These are phyloP conservation scores for Listrodromus nycthemerus DNA, from an alignment of 2,888 invertebrate genomes.

Conservation along the genomic window DNA sequence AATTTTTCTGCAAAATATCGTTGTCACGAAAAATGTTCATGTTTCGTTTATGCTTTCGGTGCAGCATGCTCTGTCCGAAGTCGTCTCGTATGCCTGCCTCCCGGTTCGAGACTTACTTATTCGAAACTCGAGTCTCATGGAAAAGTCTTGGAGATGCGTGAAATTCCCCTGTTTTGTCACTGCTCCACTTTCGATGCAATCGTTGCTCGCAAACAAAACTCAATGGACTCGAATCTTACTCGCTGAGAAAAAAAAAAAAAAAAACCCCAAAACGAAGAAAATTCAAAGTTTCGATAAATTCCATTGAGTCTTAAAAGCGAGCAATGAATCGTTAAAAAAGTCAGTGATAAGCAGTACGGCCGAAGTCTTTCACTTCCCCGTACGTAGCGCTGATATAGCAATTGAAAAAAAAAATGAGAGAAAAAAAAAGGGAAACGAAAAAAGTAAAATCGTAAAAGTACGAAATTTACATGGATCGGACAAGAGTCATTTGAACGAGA, in stretches of 20 bases:
- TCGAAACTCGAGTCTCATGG: constrained; percentile 9
- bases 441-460: constrained; percentile 57
- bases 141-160: constrained; percentile 4
- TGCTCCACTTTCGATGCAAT: neutral
- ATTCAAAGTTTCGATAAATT: neutral
- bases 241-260: neutral
- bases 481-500: constrained; percentile 74
- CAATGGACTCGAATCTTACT: neutral
- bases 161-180: neutral
- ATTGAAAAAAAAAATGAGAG: constrained; percentile 7
- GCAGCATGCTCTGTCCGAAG: constrained; percentile 55
- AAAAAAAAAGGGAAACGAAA: constrained; percentile 26
- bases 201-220: neutral
- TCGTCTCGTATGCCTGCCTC: constrained; percentile 65
- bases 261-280: neutral
- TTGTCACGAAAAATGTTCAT: constrained; percentile 21
- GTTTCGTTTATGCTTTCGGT: constrained; percentile 35
- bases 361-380: constrained; percentile 20
- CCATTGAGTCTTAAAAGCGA: constrained; percentile 9
- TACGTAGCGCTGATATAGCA: constrained; percentile 4
- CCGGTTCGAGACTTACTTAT: constrained; percentile 51
- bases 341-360: constrained; percentile 2
- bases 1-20: neutral
- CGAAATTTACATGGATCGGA: constrained; percentile 69
- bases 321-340: neutral